Evolutionary conservation across 2,113 vertebrate species (phyloP).

Genomic region (Dasypus novemcinctus): DNA sequence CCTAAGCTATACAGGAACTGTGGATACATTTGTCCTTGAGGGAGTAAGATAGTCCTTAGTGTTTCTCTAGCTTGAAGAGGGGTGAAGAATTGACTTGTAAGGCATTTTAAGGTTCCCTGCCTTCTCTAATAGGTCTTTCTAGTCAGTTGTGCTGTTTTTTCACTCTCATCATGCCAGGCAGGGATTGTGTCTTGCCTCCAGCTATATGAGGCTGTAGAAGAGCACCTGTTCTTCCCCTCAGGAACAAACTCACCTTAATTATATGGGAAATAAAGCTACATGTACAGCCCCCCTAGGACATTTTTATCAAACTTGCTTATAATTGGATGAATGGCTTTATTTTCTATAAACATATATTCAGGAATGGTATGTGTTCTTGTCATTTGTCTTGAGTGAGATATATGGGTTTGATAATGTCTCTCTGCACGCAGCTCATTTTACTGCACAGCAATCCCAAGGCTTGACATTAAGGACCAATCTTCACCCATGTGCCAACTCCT

Average conservation of each 20-base stretch:
- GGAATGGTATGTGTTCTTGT: slow-evolving; percentile 25
- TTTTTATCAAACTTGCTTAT: slow-evolving; percentile 35
- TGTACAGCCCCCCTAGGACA: not conserved
- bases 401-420: not conserved
- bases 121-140: not conserved
- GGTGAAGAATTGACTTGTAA: not conserved
- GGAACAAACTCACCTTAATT: not conserved
- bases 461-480: not conserved
- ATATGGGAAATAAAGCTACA: not conserved
- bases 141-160: not conserved
- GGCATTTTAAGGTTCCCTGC: not conserved
- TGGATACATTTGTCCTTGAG: not conserved
- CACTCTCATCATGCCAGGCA: not conserved
- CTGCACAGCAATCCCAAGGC: not conserved
- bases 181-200: not conserved
- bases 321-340: slow-evolving; percentile 6
- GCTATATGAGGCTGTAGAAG: not conserved
- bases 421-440: not conserved
- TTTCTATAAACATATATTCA: not conserved
- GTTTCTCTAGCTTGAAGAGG: not conserved
- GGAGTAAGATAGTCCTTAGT: slow-evolving; percentile 31
- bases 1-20: not conserved
- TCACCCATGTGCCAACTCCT: not conserved
- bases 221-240: not conserved
- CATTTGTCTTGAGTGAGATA: slow-evolving; percentile 29